Base-by-base conservation (phyloP, 2,888 invertebrate genomes). In the Drosophila yooni region DNA sequence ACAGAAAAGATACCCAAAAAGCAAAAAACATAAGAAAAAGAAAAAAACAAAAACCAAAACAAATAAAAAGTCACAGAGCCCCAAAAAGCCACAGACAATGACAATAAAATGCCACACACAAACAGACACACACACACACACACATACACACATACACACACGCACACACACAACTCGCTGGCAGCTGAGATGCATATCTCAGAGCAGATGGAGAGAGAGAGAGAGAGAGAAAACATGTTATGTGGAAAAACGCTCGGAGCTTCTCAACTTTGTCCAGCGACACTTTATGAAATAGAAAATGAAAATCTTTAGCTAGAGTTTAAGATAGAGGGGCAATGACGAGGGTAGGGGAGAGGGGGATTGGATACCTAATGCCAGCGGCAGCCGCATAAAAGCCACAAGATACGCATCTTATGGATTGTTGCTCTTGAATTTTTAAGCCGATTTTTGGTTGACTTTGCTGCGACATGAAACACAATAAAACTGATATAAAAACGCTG, bases 321-420 rank as follows among this genome's bases (percentile, higher is more conserved):
- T 21, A 36, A 43, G 46, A 54, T 31, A 15, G 5, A 43, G 21
- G 13, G 18, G n/a, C 29, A 27, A 63, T 36, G 38, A n/a, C 5
- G 40, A 48, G 36, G 31, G n/a, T 3, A 3, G 18, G 0, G 21
- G 11, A 10, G 13, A 1, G 5, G 18, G 38, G 18, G 52, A 15
- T 36, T 21, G 11, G 51, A 51, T 54, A 46, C 53, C 58, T 60
- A 75, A 72, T 62, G 56, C 56, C 53, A 54, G 70, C 76, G 62
- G 64, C 80, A 79, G 69, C 76, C 67, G 62, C 67, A 81, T 77
- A 74, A 80, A 77, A 81, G 71, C 80, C 78, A 73, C 73, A 77
- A 79, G 83, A 83, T 83, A 87, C 80, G 85, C 80, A 87, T 84
- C 88, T 87, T 54, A 79, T 52, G 80, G 80, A 82, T 84, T 82